Evolutionary conservation across 37 sponge, comb jelly and placozoan genomes (phyloP).

Genomic region (Cladorhizidae sp.): DNA sequence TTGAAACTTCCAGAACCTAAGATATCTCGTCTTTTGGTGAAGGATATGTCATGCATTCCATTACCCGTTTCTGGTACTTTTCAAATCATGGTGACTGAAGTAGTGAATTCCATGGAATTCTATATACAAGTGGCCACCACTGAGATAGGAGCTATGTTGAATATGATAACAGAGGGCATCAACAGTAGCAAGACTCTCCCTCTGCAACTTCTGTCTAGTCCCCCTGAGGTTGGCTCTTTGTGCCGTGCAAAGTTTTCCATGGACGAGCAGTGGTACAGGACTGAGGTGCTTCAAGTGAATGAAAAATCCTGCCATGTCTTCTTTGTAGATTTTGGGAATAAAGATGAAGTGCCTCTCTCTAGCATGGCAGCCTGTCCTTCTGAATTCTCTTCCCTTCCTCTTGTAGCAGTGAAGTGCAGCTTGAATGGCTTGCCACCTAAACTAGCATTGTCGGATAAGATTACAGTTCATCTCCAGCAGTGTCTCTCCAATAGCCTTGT

Average conservation of each 20-base stretch:
- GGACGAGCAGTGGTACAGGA: conserved; percentile 64
- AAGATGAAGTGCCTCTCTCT: conserved; percentile 28
- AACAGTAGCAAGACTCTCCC: not conserved
- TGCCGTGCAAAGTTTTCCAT: conserved; percentile 63
- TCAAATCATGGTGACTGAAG: conserved; percentile 21
- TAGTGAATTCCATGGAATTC: not conserved
- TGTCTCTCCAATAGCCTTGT: no score
- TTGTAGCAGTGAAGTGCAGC: conserved; percentile 17
- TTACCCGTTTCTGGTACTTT: not conserved
- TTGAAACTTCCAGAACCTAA: not conserved
- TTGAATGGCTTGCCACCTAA: conserved; percentile 2
- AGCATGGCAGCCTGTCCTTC: conserved; percentile 15
- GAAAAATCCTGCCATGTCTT: not conserved
- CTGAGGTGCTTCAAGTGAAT: conserved; percentile 14
- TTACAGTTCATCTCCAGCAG: no score
- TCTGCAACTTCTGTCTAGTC: not conserved
- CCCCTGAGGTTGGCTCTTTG: conserved; percentile 19
- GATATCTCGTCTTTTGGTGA: not conserved
- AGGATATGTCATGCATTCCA: not conserved
- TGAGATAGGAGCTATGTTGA: not conserved
- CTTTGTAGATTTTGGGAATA: conserved; percentile 76
- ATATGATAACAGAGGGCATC: not conserved
- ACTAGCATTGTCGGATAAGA: no score
- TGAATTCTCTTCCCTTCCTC: conserved; percentile 23
- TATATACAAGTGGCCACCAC: conserved; percentile 7